Conservation (phyloP, 2,888 invertebrate genomes). For the Drosophila trichaetosa region DNA sequence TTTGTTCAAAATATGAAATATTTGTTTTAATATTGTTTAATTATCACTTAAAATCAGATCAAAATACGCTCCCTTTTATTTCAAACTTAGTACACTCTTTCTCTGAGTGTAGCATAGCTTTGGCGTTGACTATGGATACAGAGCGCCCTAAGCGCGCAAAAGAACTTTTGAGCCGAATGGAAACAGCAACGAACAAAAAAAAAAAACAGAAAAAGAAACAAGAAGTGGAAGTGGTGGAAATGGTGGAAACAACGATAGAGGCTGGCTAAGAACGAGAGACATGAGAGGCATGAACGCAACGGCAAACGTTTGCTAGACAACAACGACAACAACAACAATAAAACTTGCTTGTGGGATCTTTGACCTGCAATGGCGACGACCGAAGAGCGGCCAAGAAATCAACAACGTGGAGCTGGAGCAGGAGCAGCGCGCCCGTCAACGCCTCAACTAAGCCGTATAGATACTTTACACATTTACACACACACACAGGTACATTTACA, state of each 20-base stretch:
- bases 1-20: background rate
- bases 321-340: conserved; percentile 5
- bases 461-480: conserved; percentile 31
- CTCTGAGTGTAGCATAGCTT: conserved; percentile 32
- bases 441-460: conserved; percentile 59
- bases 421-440: conserved; percentile 66
- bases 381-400: conserved; percentile 58
- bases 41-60: background rate
- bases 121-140: conserved; percentile 54
- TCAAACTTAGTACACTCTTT: background rate
- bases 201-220: conserved; percentile 17
- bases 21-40: background rate
- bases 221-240: conserved; percentile 68
- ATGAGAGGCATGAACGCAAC: conserved; percentile 19
- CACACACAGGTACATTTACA: conserved; percentile 16
- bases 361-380: conserved; percentile 83
- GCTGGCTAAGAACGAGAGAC: conserved; percentile 45
- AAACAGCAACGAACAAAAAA: conserved; percentile 27
- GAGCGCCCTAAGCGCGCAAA: conserved; percentile 65
- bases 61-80: background rate
- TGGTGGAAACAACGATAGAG: conserved; percentile 61
- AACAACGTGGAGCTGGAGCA: conserved; percentile 73
- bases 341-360: conserved; percentile 83
- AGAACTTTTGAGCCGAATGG: conserved; percentile 57
- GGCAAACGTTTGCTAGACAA: conserved; percentile 72